A percentile compares a stretch with the other conserved stretches of the same genome.
Conservation (phyloP, 2,113 vertebrate species). For the Bungarus multicinctus region DNA sequence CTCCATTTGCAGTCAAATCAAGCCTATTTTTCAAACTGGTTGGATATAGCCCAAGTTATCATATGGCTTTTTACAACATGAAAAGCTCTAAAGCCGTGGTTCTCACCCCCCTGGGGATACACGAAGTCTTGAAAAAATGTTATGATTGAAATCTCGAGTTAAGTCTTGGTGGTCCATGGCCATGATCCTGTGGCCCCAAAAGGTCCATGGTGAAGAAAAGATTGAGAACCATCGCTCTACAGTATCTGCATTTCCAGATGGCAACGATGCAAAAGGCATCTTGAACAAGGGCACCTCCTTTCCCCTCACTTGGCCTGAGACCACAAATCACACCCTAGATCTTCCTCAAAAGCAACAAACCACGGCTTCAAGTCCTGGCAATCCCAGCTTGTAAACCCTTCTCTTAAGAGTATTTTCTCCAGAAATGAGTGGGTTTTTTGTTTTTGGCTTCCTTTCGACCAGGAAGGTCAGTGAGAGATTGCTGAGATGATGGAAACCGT, state of each 20-base stretch:
- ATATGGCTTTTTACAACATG: not conserved
- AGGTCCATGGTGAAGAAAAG: not conserved
- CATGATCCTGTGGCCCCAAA: not conserved
- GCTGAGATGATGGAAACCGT: not conserved
- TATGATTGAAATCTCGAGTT: not conserved
- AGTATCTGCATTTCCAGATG: not conserved
- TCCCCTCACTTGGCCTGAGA: not conserved
- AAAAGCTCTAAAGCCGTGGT: not conserved
- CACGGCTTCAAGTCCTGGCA: not conserved
- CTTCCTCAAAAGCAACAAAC: not conserved
- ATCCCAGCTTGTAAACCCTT: not conserved
- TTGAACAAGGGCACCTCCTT: not conserved
- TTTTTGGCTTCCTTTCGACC: not conserved
- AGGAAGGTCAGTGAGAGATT: not conserved
- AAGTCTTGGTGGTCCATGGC: not conserved
- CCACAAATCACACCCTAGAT: not conserved
- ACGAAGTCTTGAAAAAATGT: not conserved
- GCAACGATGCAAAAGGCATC: not conserved
- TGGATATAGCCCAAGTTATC: not conserved
- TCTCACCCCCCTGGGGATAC: not conserved
- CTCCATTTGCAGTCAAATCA: not conserved
- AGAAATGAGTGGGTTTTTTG: not conserved
- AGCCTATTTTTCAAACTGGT: not conserved
- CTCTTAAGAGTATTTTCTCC: not conserved
- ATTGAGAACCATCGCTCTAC: not conserved